These are phyloP conservation scores for Griposia aprilina DNA, from an alignment of 2,888 invertebrate species.

Conservation along the genomic window DNA sequence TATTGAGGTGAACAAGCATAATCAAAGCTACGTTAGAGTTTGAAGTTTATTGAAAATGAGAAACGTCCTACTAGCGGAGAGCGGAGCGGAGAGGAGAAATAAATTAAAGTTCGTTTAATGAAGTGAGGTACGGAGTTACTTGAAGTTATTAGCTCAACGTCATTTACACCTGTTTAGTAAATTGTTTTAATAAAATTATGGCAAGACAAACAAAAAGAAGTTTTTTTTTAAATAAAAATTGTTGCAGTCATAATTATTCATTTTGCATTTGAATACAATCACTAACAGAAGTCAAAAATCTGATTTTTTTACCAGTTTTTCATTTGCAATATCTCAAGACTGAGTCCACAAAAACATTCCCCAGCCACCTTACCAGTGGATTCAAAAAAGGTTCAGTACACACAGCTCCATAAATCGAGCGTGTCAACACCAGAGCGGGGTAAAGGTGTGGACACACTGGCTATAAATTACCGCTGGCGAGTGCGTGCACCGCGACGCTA, in stretches of 20 bases:
- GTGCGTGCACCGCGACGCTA: slow-evolving; percentile 78
- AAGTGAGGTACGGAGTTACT: slow-evolving; percentile 44
- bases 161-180: slow-evolving; percentile 34
- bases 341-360: slow-evolving; percentile 7
- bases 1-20: slow-evolving; percentile 78
- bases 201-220: too few relatives aligned
- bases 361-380: slow-evolving; percentile 50
- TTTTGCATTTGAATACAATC: neutral
- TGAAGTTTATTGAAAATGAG: slow-evolving; percentile 80
- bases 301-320: neutral
- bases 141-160: slow-evolving; percentile 34
- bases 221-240: neutral
- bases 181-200: neutral
- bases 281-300: neutral
- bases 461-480: slow-evolving; percentile 75
- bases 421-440: slow-evolving; percentile 81
- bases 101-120: slow-evolving; percentile 70
- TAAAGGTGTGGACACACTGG: slow-evolving; percentile 84
- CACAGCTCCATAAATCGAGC: slow-evolving; percentile 79
- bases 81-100: slow-evolving; percentile 66
- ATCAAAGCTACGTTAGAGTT: slow-evolving; percentile 75
- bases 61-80: slow-evolving; percentile 68
- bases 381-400: slow-evolving; percentile 72
- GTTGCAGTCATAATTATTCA: too few relatives aligned
- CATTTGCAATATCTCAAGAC: neutral